phyloP scores from a whole-genome alignment of 2,113 vertebrate genomes.

The Sciurus niger region DNA sequence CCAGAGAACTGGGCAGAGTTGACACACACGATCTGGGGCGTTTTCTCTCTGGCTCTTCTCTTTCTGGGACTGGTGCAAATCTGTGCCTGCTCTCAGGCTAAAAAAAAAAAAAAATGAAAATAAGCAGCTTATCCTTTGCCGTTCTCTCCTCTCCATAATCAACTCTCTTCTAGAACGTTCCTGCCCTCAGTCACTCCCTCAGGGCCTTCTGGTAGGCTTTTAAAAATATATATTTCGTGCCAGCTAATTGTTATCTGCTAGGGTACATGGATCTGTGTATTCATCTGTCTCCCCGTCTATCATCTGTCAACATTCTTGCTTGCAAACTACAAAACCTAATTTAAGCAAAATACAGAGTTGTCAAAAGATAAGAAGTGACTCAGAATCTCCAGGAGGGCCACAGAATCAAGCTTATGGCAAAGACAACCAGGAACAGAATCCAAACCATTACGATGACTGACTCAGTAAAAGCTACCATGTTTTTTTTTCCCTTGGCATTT shows the following conservation, averaged over 20 bases:
- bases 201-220: background rate
- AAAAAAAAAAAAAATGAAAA: background rate
- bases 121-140: background rate
- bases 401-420: background rate
- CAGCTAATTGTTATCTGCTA: background rate
- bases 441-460: too few species aligned
- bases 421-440: background rate
- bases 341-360: background rate
- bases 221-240: background rate
- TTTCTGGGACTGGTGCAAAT: background rate
- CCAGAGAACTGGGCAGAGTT: background rate
- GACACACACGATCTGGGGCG: background rate
- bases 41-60: background rate
- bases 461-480: background rate
- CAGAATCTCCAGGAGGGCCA: background rate
- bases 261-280: background rate
- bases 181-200: background rate
- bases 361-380: background rate
- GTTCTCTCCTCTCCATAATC: background rate
- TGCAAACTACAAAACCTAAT: background rate
- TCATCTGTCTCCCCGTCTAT: background rate
- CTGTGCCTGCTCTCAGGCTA: background rate
- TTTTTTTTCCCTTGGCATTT: background rate
- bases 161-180: background rate
- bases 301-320: background rate